phyloP scores from a whole-genome alignment of 30 jellyfish, hydroid and myxozoan genomes.

The Hydractinia echinata region DNA sequence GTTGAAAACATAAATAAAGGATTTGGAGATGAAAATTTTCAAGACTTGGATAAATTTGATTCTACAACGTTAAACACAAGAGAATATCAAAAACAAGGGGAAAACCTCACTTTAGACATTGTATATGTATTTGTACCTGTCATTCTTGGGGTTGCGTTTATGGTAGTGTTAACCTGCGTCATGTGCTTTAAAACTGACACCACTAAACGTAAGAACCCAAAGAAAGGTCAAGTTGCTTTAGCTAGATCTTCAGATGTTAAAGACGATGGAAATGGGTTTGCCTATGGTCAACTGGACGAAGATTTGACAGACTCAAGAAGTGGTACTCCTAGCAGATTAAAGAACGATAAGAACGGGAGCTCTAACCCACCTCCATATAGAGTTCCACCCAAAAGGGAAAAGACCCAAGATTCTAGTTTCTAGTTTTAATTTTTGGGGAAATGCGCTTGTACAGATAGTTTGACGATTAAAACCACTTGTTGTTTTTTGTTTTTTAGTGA shows the following conservation, averaged over 20 bases:
- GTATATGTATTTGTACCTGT: conserved; percentile 1
- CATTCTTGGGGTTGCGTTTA: not conserved
- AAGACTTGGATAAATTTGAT: not conserved
- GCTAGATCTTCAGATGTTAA: not conserved
- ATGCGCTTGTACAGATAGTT: no score
- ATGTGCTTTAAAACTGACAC: not conserved
- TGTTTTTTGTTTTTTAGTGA: no score
- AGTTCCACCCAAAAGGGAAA: conserved; percentile 10
- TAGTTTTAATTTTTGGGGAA: not conserved
- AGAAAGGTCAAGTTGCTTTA: not conserved
- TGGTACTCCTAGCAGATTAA: no score
- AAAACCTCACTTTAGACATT: not conserved
- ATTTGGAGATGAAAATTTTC: not conserved
- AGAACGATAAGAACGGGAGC: no score
- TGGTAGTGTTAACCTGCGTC: not conserved
- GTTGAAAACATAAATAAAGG: not conserved
- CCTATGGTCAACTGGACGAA: conserved; percentile 7
- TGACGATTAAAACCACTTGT: no score
- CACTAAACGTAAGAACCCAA: not conserved
- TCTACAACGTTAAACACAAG: not conserved
- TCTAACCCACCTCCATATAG: conserved; percentile 10
- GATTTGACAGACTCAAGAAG: not conserved
- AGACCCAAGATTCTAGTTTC: conserved; percentile 6
- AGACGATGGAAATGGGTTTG: not conserved
- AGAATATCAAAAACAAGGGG: not conserved